Conservation (phyloP, 1,140 invertebrate species). For the Copidosoma floridanum region DNA sequence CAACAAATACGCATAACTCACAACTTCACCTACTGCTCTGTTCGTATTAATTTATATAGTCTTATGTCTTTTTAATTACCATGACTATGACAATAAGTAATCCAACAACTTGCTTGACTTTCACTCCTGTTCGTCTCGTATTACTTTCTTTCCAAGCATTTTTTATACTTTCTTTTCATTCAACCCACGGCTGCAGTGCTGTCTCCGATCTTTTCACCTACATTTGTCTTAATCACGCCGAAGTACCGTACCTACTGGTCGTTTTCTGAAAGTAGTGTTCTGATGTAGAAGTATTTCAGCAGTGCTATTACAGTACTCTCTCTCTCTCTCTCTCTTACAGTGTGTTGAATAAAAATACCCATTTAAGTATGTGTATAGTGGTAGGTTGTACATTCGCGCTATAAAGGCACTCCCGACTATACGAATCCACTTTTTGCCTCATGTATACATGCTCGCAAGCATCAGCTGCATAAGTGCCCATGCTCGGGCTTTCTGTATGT, state of each 20-base stretch:
- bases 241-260: neutral
- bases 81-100: too few species aligned
- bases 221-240: neutral
- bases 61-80: too few species aligned
- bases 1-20: too few species aligned
- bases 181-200: slow-evolving; percentile 21
- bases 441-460: slow-evolving; percentile 5
- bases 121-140: too few species aligned
- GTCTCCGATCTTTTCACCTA: slow-evolving; percentile 30
- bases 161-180: slow-evolving; percentile 30
- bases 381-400: too few species aligned
- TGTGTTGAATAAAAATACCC: slow-evolving; percentile 13
- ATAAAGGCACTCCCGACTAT: too few species aligned
- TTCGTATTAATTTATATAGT: slow-evolving; percentile 16
- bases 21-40: neutral
- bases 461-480: too few species aligned
- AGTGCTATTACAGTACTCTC: too few species aligned
- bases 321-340: neutral
- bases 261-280: too few species aligned
- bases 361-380: slow-evolving; percentile 10
- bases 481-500: slow-evolving; percentile 3
- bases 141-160: slow-evolving; percentile 21
- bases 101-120: too few species aligned
- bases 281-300: too few species aligned
- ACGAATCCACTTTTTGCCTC: too few species aligned